Evolutionary conservation across 2,888 invertebrate species (phyloP).

Genomic region (Meteorus colon): DNA sequence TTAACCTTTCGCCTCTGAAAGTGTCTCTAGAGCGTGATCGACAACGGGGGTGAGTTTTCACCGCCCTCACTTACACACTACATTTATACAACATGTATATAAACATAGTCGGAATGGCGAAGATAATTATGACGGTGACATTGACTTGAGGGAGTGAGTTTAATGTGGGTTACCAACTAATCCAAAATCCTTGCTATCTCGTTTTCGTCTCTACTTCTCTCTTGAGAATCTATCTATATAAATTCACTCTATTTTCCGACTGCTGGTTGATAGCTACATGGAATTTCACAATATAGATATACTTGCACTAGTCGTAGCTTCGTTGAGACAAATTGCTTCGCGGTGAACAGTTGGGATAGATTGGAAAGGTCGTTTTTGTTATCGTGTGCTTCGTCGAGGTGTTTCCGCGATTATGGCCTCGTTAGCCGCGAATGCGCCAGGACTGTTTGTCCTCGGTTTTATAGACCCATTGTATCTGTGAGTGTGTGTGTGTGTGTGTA

Average conservation of each 20-base stretch:
- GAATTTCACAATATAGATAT: neutral
- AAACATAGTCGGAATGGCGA: neutral
- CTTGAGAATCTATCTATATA: neutral
- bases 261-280: neutral
- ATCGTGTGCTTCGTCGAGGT: conserved; percentile 49
- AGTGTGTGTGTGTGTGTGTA: neutral
- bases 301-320: neutral
- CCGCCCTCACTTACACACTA: neutral
- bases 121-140: conserved; percentile 22
- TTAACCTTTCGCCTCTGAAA: conserved; percentile 16
- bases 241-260: neutral
- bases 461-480: neutral
- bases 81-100: no score
- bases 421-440: conserved; percentile 54
- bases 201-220: neutral
- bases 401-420: conserved; percentile 62
- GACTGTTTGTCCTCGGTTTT: conserved; percentile 8
- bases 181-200: conserved; percentile 24
- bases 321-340: conserved; percentile 17
- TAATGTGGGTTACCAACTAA: conserved; percentile 30
- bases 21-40: conserved; percentile 25
- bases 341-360: conserved; percentile 34
- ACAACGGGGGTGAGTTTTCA: conserved; percentile 14
- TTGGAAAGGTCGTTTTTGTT: conserved; percentile 47
- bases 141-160: conserved; percentile 31